Percentiles rank a stretch among this genome's conserved stretches.
Conservation (phyloP, 2,888 invertebrate species). For the Acronicta alni region DNA sequence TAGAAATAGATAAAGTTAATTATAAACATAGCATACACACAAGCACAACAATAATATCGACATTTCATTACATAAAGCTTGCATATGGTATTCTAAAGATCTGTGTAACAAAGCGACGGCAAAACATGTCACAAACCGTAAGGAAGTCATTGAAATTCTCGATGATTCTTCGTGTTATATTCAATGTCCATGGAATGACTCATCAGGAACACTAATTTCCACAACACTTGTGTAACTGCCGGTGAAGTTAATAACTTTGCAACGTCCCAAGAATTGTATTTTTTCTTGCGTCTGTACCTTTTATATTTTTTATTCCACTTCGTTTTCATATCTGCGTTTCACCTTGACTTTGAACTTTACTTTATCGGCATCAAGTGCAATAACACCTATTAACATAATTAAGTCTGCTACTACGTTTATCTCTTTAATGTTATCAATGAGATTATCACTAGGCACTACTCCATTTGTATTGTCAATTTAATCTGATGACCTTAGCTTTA, state of each 20-base stretch:
- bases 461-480: conserved; percentile 35
- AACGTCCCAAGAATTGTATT: conserved; percentile 20
- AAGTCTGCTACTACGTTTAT: conserved; percentile 37
- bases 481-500: conserved; percentile 4
- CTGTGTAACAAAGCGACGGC: conserved; percentile 41
- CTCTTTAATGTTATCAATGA: conserved; percentile 46
- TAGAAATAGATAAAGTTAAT: background rate
- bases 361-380: conserved; percentile 46
- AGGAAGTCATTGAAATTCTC: conserved; percentile 76
- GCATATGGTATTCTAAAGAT: conserved; percentile 26
- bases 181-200: conserved; percentile 47
- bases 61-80: conserved; percentile 11
- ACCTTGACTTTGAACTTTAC: conserved; percentile 50
- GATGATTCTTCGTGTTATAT: conserved; percentile 44
- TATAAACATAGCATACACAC: background rate
- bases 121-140: conserved; percentile 48
- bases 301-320: conserved; percentile 16
- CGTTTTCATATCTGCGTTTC: conserved; percentile 23
- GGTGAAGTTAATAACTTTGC: conserved; percentile 5
- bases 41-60: conserved; percentile 1
- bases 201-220: conserved; percentile 35
- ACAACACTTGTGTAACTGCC: conserved; percentile 22
- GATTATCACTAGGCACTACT: conserved; percentile 34
- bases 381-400: conserved; percentile 47
- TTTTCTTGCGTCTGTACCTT: conserved; percentile 1